A percentile compares a stretch with the other conserved stretches of the same genome.
Evolutionary conservation across 2,113 vertebrate species (phyloP).

Genomic region (Argyrosomus japonicus): DNA sequence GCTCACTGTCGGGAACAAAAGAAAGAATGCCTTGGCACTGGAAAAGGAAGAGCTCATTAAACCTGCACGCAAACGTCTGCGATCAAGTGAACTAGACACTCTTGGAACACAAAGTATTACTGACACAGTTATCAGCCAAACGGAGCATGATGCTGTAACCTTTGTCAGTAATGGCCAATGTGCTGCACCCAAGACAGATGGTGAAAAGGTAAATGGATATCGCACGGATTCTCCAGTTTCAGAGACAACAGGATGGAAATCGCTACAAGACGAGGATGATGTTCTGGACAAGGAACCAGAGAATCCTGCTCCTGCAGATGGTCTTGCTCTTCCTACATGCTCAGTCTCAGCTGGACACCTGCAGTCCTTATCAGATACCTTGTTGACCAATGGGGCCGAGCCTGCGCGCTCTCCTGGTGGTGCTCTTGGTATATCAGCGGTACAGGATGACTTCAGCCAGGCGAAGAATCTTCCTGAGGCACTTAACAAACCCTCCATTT

Average conservation of each 20-base stretch:
- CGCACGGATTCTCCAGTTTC: neutral
- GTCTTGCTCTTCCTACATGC: neutral
- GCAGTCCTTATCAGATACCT: constrained; percentile 9
- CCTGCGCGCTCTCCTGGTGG: neutral
- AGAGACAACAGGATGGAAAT: constrained; percentile 9
- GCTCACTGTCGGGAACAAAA: constrained; percentile 78
- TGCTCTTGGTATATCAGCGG: neutral
- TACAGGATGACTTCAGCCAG: neutral
- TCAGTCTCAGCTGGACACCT: neutral
- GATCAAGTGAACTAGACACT: constrained; percentile 30
- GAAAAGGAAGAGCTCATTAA: constrained; percentile 54
- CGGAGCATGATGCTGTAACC: neutral
- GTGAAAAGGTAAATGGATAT: constrained; percentile 27
- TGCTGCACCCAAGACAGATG: neutral
- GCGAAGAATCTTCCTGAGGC: neutral
- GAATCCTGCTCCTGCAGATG: neutral
- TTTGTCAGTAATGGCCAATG: constrained; percentile 12
- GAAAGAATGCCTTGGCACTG: constrained; percentile 68
- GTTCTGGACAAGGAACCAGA: neutral
- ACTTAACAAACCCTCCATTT: neutral
- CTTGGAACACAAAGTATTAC: neutral
- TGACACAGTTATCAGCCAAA: neutral
- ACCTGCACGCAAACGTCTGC: constrained; percentile 74
- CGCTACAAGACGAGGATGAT: neutral
- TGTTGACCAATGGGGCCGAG: neutral